Evolutionary conservation across 2,888 invertebrate genomes (phyloP).

Genomic region (Gibbula magus): DNA sequence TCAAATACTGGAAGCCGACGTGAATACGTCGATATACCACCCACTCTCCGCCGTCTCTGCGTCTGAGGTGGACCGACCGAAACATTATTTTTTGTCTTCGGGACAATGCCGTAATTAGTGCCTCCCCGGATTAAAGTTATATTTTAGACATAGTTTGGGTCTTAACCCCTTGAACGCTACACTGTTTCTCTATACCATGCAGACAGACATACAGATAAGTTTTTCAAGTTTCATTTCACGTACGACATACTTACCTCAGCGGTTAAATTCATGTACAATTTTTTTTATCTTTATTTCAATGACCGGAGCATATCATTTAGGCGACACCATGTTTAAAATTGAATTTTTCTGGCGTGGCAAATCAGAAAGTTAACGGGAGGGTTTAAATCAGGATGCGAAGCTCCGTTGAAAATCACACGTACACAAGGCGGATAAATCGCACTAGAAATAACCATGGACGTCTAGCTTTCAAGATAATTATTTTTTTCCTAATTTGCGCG

Average conservation of each 20-base stretch:
- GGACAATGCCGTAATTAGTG: slow-evolving; percentile 6
- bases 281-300: no score
- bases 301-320: no score
- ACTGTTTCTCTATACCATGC: no score
- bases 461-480: not conserved
- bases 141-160: not conserved
- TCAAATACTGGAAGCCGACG: slow-evolving; percentile 16
- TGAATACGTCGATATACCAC: slow-evolving; percentile 2
- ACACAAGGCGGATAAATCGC: not conserved
- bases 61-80: not conserved
- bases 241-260: no score
- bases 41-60: not conserved
- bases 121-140: slow-evolving; percentile 1
- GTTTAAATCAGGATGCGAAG: no score
- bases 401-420: slow-evolving; percentile 1
- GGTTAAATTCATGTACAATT: no score
- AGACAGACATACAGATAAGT: no score
- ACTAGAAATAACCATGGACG: not conserved
- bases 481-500: not conserved
- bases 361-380: no score
- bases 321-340: no score
- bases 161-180: no score
- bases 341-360: no score
- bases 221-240: no score
- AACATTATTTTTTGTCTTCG: not conserved